phyloP scores from a whole-genome alignment of 2,113 vertebrate genomes.

The Cettia cetti region DNA sequence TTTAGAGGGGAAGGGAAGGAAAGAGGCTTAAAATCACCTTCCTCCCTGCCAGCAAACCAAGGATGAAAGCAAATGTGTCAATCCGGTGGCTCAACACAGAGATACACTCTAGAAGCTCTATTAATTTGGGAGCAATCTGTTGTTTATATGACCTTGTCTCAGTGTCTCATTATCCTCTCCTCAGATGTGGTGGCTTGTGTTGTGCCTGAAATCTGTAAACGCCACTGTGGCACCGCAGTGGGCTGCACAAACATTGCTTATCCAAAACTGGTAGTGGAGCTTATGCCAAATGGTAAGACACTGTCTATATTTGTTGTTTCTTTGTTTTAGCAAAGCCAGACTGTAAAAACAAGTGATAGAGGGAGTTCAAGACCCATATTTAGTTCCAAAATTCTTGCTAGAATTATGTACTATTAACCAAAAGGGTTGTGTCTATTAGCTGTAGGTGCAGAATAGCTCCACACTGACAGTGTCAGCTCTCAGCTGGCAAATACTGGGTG shows the following conservation, averaged over 20 bases:
- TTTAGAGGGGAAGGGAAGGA: background rate
- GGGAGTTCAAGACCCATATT: background rate
- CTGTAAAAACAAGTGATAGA: background rate
- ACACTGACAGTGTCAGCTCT: background rate
- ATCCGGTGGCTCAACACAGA: background rate
- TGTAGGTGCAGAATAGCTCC: background rate
- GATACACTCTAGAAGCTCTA: background rate
- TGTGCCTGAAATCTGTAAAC: constrained; percentile 73
- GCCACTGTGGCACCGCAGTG: constrained; percentile 77
- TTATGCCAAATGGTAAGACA: constrained; percentile 90
- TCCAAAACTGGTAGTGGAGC: constrained; percentile 88
- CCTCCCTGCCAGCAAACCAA: background rate
- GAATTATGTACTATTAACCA: background rate
- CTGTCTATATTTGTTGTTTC: background rate
- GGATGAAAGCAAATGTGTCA: background rate
- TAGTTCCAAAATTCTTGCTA: background rate
- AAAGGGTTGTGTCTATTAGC: background rate
- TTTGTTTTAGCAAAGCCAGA: background rate
- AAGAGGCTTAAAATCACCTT: background rate
- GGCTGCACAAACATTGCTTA: constrained; percentile 94
- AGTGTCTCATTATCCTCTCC: background rate
- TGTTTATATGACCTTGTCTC: background rate
- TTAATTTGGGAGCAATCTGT: background rate
- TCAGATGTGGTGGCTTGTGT: constrained; percentile 88
- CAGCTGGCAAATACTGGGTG: background rate